Conservation (phyloP, 2,888 invertebrate species). For the Nephrotoma flavescens region DNA sequence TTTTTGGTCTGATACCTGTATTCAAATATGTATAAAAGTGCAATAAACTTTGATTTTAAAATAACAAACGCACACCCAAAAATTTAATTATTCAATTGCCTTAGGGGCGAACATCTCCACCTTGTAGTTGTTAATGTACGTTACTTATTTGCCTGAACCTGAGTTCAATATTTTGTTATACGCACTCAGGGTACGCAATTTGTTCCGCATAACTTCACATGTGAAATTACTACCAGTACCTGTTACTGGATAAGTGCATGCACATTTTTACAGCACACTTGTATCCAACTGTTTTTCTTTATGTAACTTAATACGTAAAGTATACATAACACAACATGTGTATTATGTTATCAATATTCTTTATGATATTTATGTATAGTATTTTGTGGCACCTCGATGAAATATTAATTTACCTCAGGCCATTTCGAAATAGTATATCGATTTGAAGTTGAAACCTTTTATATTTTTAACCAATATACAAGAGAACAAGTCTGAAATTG, state of each 20-base stretch:
- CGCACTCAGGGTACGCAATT: neutral
- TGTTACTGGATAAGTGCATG: too few relatives aligned
- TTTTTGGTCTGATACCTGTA: neutral
- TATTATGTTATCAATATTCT: neutral
- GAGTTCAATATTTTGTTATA: neutral
- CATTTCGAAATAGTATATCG: too few relatives aligned
- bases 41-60: neutral
- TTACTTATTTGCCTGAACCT: neutral
- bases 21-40: neutral
- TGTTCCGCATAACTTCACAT: neutral
- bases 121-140: neutral
- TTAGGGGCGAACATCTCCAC: neutral
- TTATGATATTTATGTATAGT: neutral
- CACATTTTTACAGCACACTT: neutral
- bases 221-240: neutral
- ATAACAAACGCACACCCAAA: neutral
- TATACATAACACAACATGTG: neutral
- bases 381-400: neutral
- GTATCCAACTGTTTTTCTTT: neutral
- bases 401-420: neutral
- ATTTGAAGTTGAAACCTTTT: neutral
- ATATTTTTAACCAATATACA: neutral
- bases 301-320: neutral
- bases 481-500: too few relatives aligned
- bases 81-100: neutral